Evolutionary conservation across 2,797 vertebrate species (phyloP).

Genomic region (Okamejei kenojei): DNA sequence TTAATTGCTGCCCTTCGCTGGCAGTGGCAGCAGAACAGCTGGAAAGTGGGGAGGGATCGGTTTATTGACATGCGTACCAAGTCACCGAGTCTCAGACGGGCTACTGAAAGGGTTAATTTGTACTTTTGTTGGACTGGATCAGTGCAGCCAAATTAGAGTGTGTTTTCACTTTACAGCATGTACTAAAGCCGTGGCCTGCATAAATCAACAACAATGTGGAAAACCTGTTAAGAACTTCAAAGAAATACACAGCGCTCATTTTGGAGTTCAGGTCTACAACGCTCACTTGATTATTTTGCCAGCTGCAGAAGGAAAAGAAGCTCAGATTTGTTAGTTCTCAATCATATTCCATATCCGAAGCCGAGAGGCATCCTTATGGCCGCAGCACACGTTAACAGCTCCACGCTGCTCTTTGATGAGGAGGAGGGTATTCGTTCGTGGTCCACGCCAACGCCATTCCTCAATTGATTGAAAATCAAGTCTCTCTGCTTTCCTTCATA

Average conservation of each 20-base stretch:
- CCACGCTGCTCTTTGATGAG: not conserved
- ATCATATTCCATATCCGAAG: not conserved
- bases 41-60: not conserved
- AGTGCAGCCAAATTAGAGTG: not conserved
- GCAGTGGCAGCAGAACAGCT: not conserved
- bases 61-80: not conserved
- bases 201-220: slow-evolving; percentile 29
- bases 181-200: not conserved
- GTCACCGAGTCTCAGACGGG: not conserved
- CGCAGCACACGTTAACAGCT: not conserved
- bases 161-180: slow-evolving; percentile 14
- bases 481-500: not conserved
- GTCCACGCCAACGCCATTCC: not conserved
- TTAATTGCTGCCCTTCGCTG: not conserved
- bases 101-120: slow-evolving; percentile 1
- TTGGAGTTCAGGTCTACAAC: not conserved
- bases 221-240: slow-evolving; percentile 35
- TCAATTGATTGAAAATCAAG: not conserved
- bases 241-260: slow-evolving; percentile 12
- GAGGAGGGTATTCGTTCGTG: no score
- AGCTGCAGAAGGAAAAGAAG: slow-evolving; percentile 21
- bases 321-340: not conserved
- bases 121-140: not conserved
- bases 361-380: not conserved
- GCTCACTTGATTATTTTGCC: slow-evolving; percentile 2